Evolutionary conservation across 2,113 vertebrate species (phyloP).

Genomic region (Trochalopteron elliotii): DNA sequence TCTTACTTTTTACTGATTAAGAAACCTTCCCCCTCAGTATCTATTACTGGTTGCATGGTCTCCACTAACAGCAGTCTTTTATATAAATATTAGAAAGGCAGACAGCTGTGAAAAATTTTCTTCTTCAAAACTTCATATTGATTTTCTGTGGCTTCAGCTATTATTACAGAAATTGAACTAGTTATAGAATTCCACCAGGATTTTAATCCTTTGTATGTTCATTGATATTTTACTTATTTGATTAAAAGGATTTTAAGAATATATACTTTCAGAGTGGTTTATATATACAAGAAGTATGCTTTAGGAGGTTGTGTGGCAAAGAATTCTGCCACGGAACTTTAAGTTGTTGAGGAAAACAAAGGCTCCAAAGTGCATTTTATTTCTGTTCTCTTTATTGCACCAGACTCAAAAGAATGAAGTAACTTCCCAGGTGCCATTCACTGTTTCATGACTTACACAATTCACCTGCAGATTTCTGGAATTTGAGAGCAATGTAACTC

Average conservation of each 20-base stretch:
- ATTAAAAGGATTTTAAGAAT: slow-evolving; percentile 19
- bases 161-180: slow-evolving; percentile 11
- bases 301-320: background rate
- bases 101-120: background rate
- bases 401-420: background rate
- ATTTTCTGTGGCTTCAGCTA: slow-evolving; percentile 41
- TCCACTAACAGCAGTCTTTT: slow-evolving; percentile 18
- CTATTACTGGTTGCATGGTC: background rate
- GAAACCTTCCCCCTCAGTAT: background rate
- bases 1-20: background rate
- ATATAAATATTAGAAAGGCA: slow-evolving; percentile 40
- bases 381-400: background rate
- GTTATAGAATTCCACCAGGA: background rate
- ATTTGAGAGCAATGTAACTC: background rate
- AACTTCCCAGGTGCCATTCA: background rate
- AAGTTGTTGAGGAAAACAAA: background rate
- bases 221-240: slow-evolving; percentile 39
- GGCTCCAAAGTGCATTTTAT: background rate
- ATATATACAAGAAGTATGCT: background rate
- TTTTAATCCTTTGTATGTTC: slow-evolving; percentile 1
- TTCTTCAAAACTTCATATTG: slow-evolving; percentile 43
- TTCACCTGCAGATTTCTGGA: background rate
- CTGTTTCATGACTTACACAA: background rate
- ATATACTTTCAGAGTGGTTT: background rate
- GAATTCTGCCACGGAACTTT: background rate